A percentile compares a stretch with the other conserved stretches of the same genome.
phyloP scores from a whole-genome alignment of 2,113 vertebrate genomes.

The Microcebus griseorufus region DNA sequence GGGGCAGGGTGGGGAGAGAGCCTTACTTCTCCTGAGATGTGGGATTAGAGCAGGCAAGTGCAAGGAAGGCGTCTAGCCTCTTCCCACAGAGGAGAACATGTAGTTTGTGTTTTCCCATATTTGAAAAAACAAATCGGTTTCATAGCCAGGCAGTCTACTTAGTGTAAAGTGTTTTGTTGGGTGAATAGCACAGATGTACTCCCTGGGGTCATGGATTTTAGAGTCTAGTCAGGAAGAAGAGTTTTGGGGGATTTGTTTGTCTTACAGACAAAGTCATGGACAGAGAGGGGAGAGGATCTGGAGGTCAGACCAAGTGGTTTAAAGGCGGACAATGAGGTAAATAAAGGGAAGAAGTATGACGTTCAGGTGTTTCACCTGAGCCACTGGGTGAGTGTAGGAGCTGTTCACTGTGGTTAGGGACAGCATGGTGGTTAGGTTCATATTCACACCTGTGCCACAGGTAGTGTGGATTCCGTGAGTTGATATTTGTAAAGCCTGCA shows the following conservation, averaged over 20 bases:
- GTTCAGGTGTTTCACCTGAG: background rate
- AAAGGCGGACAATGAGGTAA: background rate
- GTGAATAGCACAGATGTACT: background rate
- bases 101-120: background rate
- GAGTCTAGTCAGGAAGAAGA: background rate
- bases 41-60: background rate
- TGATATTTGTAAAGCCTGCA: background rate
- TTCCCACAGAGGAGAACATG: background rate
- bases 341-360: background rate
- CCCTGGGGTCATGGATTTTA: background rate
- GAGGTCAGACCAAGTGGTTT: background rate
- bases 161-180: background rate
- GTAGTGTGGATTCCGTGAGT: background rate
- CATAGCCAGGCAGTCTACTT: background rate
- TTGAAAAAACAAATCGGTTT: background rate
- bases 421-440: background rate
- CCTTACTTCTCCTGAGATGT: background rate
- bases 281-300: background rate
- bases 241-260: background rate
- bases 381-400: fast-evolving
- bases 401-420: background rate
- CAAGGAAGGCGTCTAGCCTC: background rate
- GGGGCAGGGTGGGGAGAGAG: too few species aligned
- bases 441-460: background rate
- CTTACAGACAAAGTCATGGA: background rate